Evolutionary conservation across 2,888 invertebrate species (phyloP), one percentile per base, ranked within the genome.

Genomic region (Stenolophus ochropezus): DNA sequence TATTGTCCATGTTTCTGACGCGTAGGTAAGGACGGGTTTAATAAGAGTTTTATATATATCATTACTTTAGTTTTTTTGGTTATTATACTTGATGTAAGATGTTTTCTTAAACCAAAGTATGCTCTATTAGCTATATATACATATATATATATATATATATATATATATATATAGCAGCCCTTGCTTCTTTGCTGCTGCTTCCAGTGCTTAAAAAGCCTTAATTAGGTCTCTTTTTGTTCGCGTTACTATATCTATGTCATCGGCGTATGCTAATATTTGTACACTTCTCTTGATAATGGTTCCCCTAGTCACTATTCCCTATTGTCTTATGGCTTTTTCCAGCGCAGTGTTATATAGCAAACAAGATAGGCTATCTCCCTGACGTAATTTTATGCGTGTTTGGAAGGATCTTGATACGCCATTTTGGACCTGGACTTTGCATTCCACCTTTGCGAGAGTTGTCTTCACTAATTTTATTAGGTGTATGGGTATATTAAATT

Each of bases 201-300:
- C 18, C 56, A 56, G 11, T 16, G 6, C 21, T 16, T 56, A 16
- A 16, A 56, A 56, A 18, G 21, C 56, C 56, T 56, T 18, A 16
- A 56, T 56, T 21, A 56, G 21, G 18, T 56, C 56, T 56, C 56
- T 56, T 20, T 21, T 16, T 20, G 18, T 21, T 56, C 56, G 8
- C 16, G 56, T 56, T 56, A 56, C 56, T 56, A 56, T 56, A 20
- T 18, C 56, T 16, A 56, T 56, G 16, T 56, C 56, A 21, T 56
- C 56, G 8, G 56, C 56, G 56, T 56, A 56, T 56, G 56, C 56
- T 21, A 56, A 56, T 56, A 56, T 56, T 56, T 56, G 56, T 49
- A 49, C 49, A 49, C 49, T 49, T 49, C 14, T 49, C 4, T 49
- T 49, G 49, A 49, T 49, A 49, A 49, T 49, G 49, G 49, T 49